Percentiles rank a stretch among this genome's conserved stretches.
Conservation (phyloP, 2,113 vertebrate species). For the Tretioscincus oriximinensis region DNA sequence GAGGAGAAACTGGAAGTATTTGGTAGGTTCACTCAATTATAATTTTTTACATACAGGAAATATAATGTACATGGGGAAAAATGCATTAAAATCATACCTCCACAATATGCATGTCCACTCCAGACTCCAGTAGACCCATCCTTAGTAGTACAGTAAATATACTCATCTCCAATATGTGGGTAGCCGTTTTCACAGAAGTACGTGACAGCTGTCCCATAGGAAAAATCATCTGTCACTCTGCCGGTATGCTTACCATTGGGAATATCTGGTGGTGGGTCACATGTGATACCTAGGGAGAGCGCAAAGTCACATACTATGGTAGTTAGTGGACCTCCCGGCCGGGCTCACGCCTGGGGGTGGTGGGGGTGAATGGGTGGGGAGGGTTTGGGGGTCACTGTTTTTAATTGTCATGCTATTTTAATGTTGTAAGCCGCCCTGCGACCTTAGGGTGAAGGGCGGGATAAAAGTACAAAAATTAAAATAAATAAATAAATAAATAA, state of each 20-base stretch:
- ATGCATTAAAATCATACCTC: conserved; percentile 9
- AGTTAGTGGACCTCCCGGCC: too few relatives aligned
- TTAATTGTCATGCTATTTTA: too few relatives aligned
- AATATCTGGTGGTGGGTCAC: conserved; percentile 56
- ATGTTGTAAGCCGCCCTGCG: too few relatives aligned
- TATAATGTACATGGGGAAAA: neutral
- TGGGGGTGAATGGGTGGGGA: too few relatives aligned
- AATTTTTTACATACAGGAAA: neutral
- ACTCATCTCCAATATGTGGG: conserved; percentile 49
- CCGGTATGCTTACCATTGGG: conserved; percentile 50
- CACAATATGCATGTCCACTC: conserved; percentile 52
- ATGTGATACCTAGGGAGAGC: conserved; percentile 61
- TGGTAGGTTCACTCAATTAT: too few relatives aligned
- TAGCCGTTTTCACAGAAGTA: conserved; percentile 50
- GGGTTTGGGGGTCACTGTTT: too few relatives aligned
- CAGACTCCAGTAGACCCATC: conserved; percentile 59
- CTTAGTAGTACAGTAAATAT: conserved; percentile 62
- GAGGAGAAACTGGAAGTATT: too few relatives aligned
- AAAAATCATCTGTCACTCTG: conserved; percentile 35
- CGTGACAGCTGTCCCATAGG: conserved; percentile 49
- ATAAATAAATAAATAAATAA: too few relatives aligned
- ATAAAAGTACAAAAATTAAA: too few relatives aligned
- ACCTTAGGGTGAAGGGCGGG: too few relatives aligned
- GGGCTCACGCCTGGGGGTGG: too few relatives aligned
- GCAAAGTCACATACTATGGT: neutral